Conservation (phyloP, 2,888 invertebrate species). For the Heliothis peltigera region DNA sequence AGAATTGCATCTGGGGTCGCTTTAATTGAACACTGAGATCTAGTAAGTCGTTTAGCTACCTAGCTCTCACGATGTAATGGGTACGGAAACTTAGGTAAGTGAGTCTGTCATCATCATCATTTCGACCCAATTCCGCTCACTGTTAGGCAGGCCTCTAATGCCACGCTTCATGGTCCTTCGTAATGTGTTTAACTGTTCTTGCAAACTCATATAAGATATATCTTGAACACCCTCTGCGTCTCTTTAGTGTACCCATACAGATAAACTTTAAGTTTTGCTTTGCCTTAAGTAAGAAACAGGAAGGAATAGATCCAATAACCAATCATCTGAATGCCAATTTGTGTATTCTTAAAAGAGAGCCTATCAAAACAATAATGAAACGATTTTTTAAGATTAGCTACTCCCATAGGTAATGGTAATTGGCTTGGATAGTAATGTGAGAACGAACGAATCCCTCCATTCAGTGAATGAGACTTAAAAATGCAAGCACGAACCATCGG, state of each 20-base stretch:
- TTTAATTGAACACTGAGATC: conserved; percentile 14
- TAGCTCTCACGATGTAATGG: conserved; percentile 16
- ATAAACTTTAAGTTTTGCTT: not conserved
- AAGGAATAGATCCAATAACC: too few relatives aligned
- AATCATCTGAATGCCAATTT: too few relatives aligned
- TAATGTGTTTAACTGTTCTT: conserved; percentile 53
- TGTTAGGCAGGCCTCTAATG: conserved; percentile 50
- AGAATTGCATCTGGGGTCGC: conserved; percentile 36
- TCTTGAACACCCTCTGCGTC: not conserved
- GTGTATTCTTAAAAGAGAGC: too few relatives aligned
- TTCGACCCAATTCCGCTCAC: conserved; percentile 56
- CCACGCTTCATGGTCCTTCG: conserved; percentile 59
- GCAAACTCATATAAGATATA: conserved; percentile 28
- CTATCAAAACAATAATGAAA: not conserved
- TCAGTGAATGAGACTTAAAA: conserved; percentile 30
- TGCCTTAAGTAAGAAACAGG: too few relatives aligned
- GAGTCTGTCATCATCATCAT: conserved; percentile 60
- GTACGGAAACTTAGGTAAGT: conserved; percentile 29
- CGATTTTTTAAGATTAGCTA: conserved; percentile 14
- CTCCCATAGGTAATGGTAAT: conserved; percentile 15
- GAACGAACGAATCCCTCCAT: conserved; percentile 24
- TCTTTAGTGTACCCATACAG: not conserved
- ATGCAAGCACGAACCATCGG: conserved; percentile 38
- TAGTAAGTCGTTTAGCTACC: conserved; percentile 11
- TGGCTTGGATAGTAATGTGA: conserved; percentile 31